Evolutionary conservation across 2,113 vertebrate genomes (phyloP).

Genomic region (Parotia lawesii): DNA sequence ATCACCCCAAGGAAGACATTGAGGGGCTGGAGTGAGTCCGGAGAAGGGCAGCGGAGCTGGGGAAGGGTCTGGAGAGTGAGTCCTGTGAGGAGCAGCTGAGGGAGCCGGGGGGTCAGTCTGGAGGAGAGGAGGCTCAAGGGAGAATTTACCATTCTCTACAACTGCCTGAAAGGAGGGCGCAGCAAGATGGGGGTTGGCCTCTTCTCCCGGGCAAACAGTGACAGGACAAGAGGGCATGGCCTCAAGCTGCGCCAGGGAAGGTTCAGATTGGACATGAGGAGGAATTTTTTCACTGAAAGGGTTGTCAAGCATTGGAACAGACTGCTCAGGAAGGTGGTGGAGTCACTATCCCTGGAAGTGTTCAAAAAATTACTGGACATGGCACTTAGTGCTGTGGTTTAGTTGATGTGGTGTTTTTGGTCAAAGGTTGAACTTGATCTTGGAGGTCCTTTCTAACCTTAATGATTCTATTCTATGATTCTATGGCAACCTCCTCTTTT

Average conservation of each 20-base stretch:
- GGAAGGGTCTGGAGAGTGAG: neutral
- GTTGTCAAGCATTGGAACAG: neutral
- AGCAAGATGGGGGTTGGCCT: neutral
- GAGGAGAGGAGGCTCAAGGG: neutral
- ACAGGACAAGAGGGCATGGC: neutral
- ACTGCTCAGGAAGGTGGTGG: neutral
- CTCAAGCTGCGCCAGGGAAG: neutral
- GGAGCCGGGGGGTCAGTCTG: neutral
- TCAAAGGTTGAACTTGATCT: neutral
- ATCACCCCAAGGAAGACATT: neutral
- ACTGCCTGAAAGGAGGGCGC: neutral
- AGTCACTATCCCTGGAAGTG: neutral
- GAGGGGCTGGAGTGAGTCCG: rapidly evolving
- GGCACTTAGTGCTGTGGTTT: neutral
- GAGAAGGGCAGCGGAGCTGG: neutral
- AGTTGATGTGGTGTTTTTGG: neutral
- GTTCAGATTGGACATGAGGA: neutral
- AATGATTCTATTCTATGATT: neutral
- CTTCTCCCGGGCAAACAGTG: neutral
- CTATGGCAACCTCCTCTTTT: neutral
- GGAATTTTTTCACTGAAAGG: neutral
- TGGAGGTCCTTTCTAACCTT: neutral
- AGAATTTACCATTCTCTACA: neutral
- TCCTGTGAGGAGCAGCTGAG: neutral
- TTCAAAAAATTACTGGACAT: neutral